Conservation (phyloP, 2,113 vertebrate genomes). For the Proteles cristata region DNA sequence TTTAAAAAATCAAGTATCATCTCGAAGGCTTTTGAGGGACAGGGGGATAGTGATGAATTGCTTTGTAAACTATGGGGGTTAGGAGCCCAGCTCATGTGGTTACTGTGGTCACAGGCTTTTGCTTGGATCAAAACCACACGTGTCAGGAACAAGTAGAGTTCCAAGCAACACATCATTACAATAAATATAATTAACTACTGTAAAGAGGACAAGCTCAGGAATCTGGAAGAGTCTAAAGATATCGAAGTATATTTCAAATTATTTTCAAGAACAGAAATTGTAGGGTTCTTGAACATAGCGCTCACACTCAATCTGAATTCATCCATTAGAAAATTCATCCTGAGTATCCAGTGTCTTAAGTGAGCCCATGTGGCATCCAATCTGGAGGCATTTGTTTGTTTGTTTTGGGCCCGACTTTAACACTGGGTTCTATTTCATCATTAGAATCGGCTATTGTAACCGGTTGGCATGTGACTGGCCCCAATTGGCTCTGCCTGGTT, state of each 20-base stretch:
- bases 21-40: conserved; percentile 39
- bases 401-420: conserved; percentile 77
- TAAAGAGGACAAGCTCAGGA: conserved; percentile 27
- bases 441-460: conserved; percentile 72
- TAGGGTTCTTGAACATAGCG: conserved; percentile 48
- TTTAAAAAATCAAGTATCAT: conserved; percentile 59
- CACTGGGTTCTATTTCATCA: conserved; percentile 70
- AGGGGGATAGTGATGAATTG: conserved; percentile 54
- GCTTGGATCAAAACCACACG: conserved; percentile 70
- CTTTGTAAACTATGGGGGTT: conserved; percentile 36
- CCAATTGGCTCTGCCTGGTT: conserved; percentile 66
- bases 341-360: conserved; percentile 44
- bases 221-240: conserved; percentile 42
- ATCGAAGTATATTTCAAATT: neutral
- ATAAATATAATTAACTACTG: conserved; percentile 74
- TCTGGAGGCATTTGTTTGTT: conserved; percentile 67
- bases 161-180: conserved; percentile 63
- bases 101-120: conserved; percentile 59
- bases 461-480: conserved; percentile 6
- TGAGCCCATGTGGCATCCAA: conserved; percentile 24
- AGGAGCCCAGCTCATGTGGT: conserved; percentile 60
- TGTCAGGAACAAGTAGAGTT: conserved; percentile 51
- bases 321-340: conserved; percentile 45
- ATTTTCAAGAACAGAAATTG: conserved; percentile 68
- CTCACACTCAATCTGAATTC: conserved; percentile 44